Evolutionary conservation across 2,113 vertebrate species (phyloP), one percentile per base, ranked within the genome.

Genomic region (Xyliphius kryptos): DNA sequence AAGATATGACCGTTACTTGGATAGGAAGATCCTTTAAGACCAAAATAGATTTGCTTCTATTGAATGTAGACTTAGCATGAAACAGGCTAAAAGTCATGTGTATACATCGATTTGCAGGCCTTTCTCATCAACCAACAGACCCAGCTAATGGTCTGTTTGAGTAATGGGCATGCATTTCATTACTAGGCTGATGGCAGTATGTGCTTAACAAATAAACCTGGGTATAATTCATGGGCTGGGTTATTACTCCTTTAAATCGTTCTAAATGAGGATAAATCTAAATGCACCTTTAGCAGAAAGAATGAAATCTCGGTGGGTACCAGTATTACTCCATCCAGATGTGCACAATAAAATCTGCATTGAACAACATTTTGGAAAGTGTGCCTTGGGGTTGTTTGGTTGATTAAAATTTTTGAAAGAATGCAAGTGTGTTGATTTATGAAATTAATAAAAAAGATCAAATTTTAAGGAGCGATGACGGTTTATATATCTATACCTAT

Each of bases 161-260:
- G 21, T 46, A 47, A 59, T 32, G 10, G 56, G 43, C 21, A 59
- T 59, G 56, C 15, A 46, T 59, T 59, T 59, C 10, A 59, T 59
- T 47, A 36, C 43, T 59, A 2, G 2, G 5, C 56, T 44, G 14
- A 46, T 43, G 1, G 40, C 56, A 47, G n/a, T 32, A 59, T 16
- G 43, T 47, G 41, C 10, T 59, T 59, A 8, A 41, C 1, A 32
- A 32, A 12, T 58, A 58, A 58, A 58, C 13, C 40, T 22, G 9
- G 56, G 21, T 17, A 1, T 32, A 32, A 32, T 32, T 59, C 6
- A 58, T 59, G 9, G 41, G 21, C 7, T 59, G 1, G n/a, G 2
- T 17, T 46, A 59, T 47, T 44, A 44, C 54, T n/a, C 17, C 54
- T 20, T 58, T 22, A 15, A 57, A 58, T 46, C 17, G 22, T 32